Base-by-base conservation (phyloP, 2,888 invertebrate genomes). In the Agrypnus murinus region DNA sequence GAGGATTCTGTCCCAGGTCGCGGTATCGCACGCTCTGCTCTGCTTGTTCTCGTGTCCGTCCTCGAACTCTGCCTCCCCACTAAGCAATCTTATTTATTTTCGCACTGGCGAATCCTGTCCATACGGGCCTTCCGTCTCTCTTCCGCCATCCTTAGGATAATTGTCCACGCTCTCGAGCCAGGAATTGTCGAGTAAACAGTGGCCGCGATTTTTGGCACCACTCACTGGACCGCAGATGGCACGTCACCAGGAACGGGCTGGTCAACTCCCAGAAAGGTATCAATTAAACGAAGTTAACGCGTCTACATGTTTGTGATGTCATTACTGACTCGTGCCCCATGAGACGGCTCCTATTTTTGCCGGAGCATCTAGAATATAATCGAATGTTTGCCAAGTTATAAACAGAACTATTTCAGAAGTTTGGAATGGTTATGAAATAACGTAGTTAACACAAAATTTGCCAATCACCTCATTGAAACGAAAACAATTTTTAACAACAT, bases 231-330 rank as follows among this genome's bases (percentile, higher is more conserved):
- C 32, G 65, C 40, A 65, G 72, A 43, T 60, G 62, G 71, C 71
- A 69, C 76, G 74, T 75, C 75, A 76, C 72, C 43, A 46, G 70
- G 62, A 70, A 59, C 48, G 67, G 65, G 65, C 65, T 71, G 68
- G 69, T 75, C 78, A 78, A 80, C 81, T 80, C 81, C 82, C 76
- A 76, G 79, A 80, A 81, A 79, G 82, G 82, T 78, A 78, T 74
- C 78, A 80, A 80, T 80, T 79, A 74, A 69, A 74, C 71, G 75
- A 66, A 73, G 72, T 48, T 66, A 62, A 67, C 63, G 71, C 65
- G 74, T 53, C 74, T 76, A 69, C 74, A 75, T 70, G 68, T 34
- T 69, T 64, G 77, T 80, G 81, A 82, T 79, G 79, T 80, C 81
- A 81, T 75, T 63, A 72, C 66, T 75, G 76, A 78, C 77, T 78